Conservation (phyloP, 2,113 vertebrate species). For the Corythaeola cristata region DNA sequence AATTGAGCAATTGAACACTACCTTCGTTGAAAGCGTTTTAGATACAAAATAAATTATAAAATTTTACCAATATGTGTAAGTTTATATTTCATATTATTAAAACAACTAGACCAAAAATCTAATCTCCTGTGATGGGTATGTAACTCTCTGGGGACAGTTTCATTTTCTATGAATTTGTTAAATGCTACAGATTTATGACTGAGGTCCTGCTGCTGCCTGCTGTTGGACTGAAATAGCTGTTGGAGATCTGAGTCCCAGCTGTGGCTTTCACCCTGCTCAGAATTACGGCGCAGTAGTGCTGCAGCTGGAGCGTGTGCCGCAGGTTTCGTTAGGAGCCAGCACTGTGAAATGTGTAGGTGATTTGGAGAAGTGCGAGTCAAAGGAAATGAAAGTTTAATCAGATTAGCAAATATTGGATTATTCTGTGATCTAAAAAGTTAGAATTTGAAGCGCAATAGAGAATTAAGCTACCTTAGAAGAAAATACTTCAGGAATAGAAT, state of each 20-base stretch:
- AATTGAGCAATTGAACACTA: background rate
- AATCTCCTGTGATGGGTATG: background rate
- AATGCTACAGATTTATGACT: background rate
- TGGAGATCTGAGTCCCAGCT: background rate
- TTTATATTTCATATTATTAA: background rate
- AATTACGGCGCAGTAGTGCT: background rate
- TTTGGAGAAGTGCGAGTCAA: background rate
- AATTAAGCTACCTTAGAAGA: background rate
- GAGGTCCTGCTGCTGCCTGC: background rate
- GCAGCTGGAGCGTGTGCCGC: background rate
- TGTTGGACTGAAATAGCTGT: background rate
- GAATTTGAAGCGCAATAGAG: background rate
- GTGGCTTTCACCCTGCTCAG: background rate
- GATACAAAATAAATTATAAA: background rate
- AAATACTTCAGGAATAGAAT: background rate
- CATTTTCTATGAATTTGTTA: background rate
- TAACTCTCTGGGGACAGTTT: background rate
- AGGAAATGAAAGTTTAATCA: background rate
- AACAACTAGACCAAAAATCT: background rate
- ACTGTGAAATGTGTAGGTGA: background rate
- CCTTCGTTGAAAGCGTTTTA: background rate
- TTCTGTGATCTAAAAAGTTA: background rate
- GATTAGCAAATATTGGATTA: background rate
- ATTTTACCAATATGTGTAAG: background rate
- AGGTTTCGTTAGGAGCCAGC: background rate